A percentile compares a stretch with the other conserved stretches of the same genome.
Conservation (phyloP, 2,888 invertebrate species). For the Pseudococcus jackbeardsleyi region DNA sequence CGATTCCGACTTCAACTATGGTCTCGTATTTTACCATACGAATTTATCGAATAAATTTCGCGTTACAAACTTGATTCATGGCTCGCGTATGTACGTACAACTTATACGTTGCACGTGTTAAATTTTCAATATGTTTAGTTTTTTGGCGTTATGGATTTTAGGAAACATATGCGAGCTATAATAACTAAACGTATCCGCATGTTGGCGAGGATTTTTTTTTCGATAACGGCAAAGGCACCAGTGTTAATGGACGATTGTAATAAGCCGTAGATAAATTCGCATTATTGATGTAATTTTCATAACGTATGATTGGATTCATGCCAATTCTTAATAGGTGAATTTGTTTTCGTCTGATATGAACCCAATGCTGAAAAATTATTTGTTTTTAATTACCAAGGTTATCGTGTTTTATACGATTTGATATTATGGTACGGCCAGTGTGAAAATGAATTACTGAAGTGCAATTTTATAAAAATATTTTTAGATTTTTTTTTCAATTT, state of each 20-base stretch:
- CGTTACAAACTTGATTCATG: background rate
- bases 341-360: conserved; percentile 41
- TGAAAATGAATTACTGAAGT: background rate
- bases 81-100: background rate
- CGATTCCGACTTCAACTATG: background rate
- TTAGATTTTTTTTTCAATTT: background rate
- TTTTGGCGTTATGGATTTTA: background rate
- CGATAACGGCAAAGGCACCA: background rate
- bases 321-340: conserved; percentile 43
- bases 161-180: background rate
- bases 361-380: conserved; percentile 38
- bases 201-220: background rate
- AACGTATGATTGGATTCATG: conserved; percentile 5
- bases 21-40: background rate
- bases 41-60: conserved; percentile 5
- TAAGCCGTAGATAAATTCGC: conserved; percentile 37
- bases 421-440: background rate
- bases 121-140: conserved; percentile 15
- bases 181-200: background rate
- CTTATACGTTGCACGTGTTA: background rate
- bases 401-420: background rate
- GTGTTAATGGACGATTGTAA: conserved; percentile 36
- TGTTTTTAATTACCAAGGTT: conserved; percentile 38
- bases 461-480: background rate
- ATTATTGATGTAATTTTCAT: conserved; percentile 21